Evolutionary conservation across 2,113 vertebrate species (phyloP), one percentile per base, ranked within the genome.

Genomic region (Lophura nycthemera): DNA sequence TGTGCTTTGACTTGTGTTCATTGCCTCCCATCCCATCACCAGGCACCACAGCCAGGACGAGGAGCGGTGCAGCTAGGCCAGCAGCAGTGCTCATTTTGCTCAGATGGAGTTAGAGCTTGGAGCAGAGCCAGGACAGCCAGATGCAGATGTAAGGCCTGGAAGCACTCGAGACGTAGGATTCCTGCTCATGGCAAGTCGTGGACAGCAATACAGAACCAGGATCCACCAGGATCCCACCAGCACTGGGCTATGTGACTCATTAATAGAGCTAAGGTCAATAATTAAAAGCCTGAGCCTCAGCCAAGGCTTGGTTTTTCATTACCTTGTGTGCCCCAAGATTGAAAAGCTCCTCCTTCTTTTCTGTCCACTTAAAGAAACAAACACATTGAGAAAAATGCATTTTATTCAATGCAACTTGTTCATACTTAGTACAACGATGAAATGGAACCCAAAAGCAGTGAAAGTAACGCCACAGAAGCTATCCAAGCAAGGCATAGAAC

Each of bases 171-270:
- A 14, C 27, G 32, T 25, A 13, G 48, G 8, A 17, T 19, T 82
- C 48, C 22, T 11, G 7, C 32, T 42, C 57, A 17, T 4, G 11
- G 40, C 21, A 40, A 75, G 59, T 22, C 65, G 22, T 1, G 2
- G 63, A 24, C 5, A 0, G 11, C 14, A 8, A 45, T 61, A 79
- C 34, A 6, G 11, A 24, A 21, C 30, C 25, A 9, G 20, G 48
- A 74, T 38, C 40, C 0, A 0, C 1, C 25, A 29, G 36, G 21
- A n/a, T 70, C 45, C 52, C 0, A 0, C 1, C 30, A 32, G 42
- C 2, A 5, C 22, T 43, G 43, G 30, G 3, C 8, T 8, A 7
- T 3, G 8, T 4, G 10, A 27, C 45, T 19, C 17, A 8, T 36
- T 36, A 27, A 19, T n/a, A 34, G 12, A 21, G 64, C 29, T 2